phyloP scores from a whole-genome alignment of 2,888 invertebrate species.

The Tiphia femorata region DNA sequence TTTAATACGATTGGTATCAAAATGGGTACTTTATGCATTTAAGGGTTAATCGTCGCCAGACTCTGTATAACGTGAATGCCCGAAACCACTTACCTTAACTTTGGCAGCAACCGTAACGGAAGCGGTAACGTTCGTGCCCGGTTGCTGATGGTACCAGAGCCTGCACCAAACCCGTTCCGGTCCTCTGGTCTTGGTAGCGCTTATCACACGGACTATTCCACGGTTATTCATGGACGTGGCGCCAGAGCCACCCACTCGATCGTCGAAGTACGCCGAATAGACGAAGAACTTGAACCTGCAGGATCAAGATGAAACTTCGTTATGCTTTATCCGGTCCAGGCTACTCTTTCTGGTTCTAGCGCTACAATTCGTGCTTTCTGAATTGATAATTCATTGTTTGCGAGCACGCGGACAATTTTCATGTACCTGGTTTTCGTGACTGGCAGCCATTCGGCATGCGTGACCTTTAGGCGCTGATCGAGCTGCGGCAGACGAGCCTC shows the following conservation, averaged over 20 bases:
- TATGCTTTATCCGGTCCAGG: too few relatives aligned
- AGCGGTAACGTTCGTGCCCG: slow-evolving; percentile 55
- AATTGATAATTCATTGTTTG: too few relatives aligned
- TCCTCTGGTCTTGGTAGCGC: slow-evolving; percentile 88
- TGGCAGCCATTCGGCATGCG: slow-evolving; percentile 84
- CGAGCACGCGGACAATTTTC: neutral
- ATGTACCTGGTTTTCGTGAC: slow-evolving; percentile 79
- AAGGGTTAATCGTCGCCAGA: too few relatives aligned
- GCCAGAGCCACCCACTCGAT: slow-evolving; percentile 68
- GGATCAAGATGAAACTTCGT: neutral
- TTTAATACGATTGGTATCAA: too few relatives aligned
- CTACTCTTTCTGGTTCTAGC: too few relatives aligned
- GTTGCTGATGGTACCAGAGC: slow-evolving; percentile 77
- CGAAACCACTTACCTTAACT: slow-evolving; percentile 74
- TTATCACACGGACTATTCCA: slow-evolving; percentile 83
- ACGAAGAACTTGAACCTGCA: slow-evolving; percentile 89
- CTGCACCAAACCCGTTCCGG: slow-evolving; percentile 87
- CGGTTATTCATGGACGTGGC: slow-evolving; percentile 68
- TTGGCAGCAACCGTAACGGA: slow-evolving; percentile 80
- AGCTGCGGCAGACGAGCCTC: slow-evolving; percentile 72
- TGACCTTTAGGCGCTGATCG: slow-evolving; percentile 77
- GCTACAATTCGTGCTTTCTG: too few relatives aligned
- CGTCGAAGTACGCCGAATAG: slow-evolving; percentile 91
- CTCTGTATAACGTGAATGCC: too few relatives aligned
- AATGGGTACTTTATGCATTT: too few relatives aligned